Conservation (phyloP, 2,888 invertebrate species). For the Drosophila mercatorum region DNA sequence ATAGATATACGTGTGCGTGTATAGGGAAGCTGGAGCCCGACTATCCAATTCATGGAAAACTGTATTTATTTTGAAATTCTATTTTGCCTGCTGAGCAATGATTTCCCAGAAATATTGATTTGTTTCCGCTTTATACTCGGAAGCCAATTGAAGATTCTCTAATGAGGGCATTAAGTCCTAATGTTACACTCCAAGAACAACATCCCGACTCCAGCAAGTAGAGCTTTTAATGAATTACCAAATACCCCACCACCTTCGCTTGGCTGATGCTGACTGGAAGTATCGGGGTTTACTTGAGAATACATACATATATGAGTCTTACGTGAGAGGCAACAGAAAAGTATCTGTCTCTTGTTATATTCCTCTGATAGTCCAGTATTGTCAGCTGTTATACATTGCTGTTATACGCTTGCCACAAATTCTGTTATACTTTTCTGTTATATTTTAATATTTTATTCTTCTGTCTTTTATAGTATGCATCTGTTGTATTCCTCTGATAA, state of each 20-base stretch:
- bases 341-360: background rate
- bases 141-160: background rate
- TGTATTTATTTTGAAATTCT: conserved; percentile 7
- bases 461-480: background rate
- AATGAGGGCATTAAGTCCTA: conserved; percentile 3
- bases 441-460: background rate
- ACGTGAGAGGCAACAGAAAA: no score
- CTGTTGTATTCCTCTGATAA: no score
- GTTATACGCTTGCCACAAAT: background rate
- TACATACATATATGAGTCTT: no score
- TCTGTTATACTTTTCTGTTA: background rate
- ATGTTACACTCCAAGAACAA: background rate
- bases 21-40: background rate
- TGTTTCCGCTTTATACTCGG: background rate
- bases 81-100: background rate
- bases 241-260: no score
- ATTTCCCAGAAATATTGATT: conserved; percentile 12
- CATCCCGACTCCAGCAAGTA: background rate
- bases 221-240: background rate
- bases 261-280: no score
- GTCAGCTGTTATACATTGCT: background rate
- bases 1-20: no score
- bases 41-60: conserved; percentile 10
- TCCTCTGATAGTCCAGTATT: no score
- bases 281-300: no score